Conservation (phyloP, 2,888 invertebrate species). For the Agapostemon virescens region DNA sequence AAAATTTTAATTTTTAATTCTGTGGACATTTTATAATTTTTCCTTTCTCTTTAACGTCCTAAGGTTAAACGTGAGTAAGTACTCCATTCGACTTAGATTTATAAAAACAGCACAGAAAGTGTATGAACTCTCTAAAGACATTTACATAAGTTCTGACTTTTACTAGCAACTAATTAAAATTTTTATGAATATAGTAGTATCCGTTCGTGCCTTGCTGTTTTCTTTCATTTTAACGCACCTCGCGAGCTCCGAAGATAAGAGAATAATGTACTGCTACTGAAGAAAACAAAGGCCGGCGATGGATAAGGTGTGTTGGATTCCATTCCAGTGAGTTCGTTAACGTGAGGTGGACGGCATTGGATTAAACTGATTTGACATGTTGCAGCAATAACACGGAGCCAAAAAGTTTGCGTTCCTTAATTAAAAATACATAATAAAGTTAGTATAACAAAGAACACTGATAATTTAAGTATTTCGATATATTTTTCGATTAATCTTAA, state of each 20-base stretch:
- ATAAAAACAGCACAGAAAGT: neutral
- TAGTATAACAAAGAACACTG: neutral
- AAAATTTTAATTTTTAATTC: neutral
- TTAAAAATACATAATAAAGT: constrained; percentile 37
- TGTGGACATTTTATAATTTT: neutral
- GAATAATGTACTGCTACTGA: constrained; percentile 21
- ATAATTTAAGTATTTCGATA: neutral
- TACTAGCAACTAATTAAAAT: neutral
- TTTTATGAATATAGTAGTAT: neutral
- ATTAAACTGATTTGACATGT: constrained; percentile 75
- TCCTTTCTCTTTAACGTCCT: neutral
- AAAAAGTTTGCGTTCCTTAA: constrained; percentile 69
- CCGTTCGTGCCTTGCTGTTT: neutral
- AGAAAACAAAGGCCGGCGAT: constrained; percentile 49
- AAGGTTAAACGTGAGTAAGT: neutral
- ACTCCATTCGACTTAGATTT: neutral
- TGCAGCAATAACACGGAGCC: constrained; percentile 73
- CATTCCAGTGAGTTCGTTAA: constrained; percentile 65
- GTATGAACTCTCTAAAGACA: neutral
- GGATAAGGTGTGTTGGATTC: constrained; percentile 56
- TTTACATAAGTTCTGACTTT: neutral
- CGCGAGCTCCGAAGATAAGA: neutral
- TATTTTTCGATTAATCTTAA: neutral
- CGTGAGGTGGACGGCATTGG: constrained; percentile 78
- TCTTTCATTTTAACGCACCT: neutral